phyloP scores from a whole-genome alignment of 2,113 vertebrate species.

The Hemiprocne comata region DNA sequence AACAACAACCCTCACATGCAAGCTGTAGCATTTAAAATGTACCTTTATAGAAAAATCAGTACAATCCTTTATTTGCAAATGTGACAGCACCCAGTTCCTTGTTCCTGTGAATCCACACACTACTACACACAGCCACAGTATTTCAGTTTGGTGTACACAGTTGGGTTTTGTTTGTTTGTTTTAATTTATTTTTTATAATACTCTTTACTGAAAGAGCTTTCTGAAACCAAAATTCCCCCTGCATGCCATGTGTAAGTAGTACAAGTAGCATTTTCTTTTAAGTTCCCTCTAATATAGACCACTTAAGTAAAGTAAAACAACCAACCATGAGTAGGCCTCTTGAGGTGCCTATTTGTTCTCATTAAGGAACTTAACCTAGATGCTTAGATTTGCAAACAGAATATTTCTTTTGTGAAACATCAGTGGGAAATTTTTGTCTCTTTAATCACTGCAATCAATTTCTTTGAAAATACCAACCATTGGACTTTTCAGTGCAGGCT shows the following conservation, averaged over 20 bases:
- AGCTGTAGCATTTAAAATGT: background rate
- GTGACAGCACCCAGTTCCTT: rapidly evolving
- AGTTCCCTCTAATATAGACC: background rate
- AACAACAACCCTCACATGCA: background rate
- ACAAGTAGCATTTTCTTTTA: background rate
- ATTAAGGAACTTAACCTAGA: background rate
- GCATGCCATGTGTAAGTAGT: background rate
- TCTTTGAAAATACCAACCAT: background rate
- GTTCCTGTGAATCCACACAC: background rate
- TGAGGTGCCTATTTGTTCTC: background rate
- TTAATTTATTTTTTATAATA: background rate
- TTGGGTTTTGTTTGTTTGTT: no score
- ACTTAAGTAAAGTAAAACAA: background rate
- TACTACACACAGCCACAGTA: background rate
- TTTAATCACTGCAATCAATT: background rate
- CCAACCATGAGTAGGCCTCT: background rate
- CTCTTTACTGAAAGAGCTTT: background rate
- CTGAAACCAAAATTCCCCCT: background rate
- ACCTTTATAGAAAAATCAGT: background rate
- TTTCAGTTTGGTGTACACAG: background rate
- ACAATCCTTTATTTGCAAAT: background rate
- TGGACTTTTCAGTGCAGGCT: background rate
- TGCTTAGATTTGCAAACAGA: background rate
- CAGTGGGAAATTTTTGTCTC: background rate
- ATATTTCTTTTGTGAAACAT: background rate